phyloP scores from a whole-genome alignment of 2,888 invertebrate species.

The Tetragnatha montana region DNA sequence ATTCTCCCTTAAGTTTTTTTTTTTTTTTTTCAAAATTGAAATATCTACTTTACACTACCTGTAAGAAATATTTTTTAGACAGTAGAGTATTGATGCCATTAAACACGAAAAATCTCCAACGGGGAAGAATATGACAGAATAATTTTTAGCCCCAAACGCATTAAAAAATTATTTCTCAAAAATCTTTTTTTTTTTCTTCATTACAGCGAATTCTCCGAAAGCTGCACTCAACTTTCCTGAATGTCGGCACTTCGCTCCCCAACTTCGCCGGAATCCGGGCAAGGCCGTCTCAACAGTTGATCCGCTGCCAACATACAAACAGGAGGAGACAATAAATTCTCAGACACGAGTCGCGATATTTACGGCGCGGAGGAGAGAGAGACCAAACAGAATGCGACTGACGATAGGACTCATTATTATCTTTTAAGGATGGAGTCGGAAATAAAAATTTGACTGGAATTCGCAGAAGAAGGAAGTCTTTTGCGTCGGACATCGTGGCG shows the following conservation, averaged over 20 bases:
- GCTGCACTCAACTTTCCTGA: background rate
- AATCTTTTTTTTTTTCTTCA: background rate
- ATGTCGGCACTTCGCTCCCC: background rate
- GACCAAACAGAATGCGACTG: conserved; percentile 48
- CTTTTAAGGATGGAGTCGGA: background rate
- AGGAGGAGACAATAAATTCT: conserved; percentile 35
- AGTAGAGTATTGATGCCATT: no score
- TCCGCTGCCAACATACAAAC: conserved; percentile 37
- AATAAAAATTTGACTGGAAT: background rate
- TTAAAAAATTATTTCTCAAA: background rate
- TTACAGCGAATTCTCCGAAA: background rate
- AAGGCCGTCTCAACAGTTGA: conserved; percentile 35
- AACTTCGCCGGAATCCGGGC: conserved; percentile 25
- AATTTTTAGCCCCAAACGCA: no score
- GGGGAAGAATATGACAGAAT: no score
- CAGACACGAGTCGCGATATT: conserved; percentile 42
- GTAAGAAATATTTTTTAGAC: no score
- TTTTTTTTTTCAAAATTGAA: no score
- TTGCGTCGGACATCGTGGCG: no score
- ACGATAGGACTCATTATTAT: background rate
- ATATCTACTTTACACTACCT: no score
- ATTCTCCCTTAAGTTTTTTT: no score
- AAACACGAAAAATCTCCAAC: no score
- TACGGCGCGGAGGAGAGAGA: conserved; percentile 35
- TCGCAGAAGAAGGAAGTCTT: background rate